Evolutionary conservation across 2,888 invertebrate genomes (phyloP), one percentile per base, ranked within the genome.

Genomic region (Dasysyrphus tricinctus): DNA sequence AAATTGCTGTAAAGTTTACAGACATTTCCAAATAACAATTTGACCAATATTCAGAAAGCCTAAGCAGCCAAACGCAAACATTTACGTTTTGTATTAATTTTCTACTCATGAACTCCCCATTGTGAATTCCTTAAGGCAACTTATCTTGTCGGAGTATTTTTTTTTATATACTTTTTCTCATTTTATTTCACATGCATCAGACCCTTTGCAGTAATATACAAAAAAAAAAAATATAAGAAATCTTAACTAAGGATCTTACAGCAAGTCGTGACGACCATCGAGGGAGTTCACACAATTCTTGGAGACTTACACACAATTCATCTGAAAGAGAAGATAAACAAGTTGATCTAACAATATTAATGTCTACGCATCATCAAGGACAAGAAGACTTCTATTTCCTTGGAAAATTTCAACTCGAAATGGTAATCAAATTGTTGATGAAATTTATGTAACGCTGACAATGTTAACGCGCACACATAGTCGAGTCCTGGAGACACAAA

Each of bases 371-470:
- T 54, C 54, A 16, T 16, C 47, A 2, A 32, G 61, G 61, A 78
- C 47, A 5, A n/a, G 78, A 5, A n/a, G 78, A 9, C 5, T 61
- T 44, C 24, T 67, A 59, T 51, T 61, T 81, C 57, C 79, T 63
- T 3, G 6, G 32, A 61, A 24, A 79, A 75, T 37, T 42, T 54
- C 47, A 5, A 24, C 79, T 70, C 74, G 29, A 19, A 69, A 70
- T 63, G 79, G 16, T 70, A 51, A 82, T 82, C 78, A 82, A 67
- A 73, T 82, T 63, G 49, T n/a, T 79, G 79, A 70, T 83, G 56
- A 70, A 77, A 63, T 79, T 83, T 75, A 74, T 80, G 79, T 83
- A 57, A 65, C 57, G 16, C 65, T 16, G 19, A 5, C 16, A 37
- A 24, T 32, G 12, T 9, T 19, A 5, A 39, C 39, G 39, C 39